These are phyloP conservation scores for Phalangium opilio DNA, from an alignment of 2,888 invertebrate genomes.

Conservation along the genomic window DNA sequence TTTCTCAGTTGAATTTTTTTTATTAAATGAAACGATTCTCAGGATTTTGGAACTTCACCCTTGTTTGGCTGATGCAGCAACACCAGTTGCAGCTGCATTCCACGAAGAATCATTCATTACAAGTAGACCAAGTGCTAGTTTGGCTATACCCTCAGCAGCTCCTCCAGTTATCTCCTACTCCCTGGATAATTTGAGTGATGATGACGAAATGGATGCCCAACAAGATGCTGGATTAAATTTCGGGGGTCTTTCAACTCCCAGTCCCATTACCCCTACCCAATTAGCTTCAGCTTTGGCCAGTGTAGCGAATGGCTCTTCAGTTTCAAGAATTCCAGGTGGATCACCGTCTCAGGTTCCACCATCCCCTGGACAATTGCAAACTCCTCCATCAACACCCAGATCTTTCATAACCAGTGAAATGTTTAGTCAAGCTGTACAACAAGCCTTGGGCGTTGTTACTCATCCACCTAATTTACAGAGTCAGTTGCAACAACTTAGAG, in stretches of 20 bases:
- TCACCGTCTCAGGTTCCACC: neutral
- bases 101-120: conserved; percentile 28
- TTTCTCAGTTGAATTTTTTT: conserved; percentile 3
- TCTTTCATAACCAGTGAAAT: conserved; percentile 54
- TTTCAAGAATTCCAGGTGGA: neutral
- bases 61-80: conserved; percentile 49
- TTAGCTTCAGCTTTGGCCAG: conserved; percentile 56
- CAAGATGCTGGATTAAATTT: neutral
- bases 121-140: conserved; percentile 2
- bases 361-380: conserved; percentile 8
- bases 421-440: conserved; percentile 60
- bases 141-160: neutral
- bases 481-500: conserved; percentile 54
- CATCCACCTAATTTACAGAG: conserved; percentile 20
- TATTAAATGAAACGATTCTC: conserved; percentile 4
- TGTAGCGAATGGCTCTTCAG: conserved; percentile 22
- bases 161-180: conserved; percentile 24
- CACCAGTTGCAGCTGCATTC: conserved; percentile 45
- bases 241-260: conserved; percentile 2
- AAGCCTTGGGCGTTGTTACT: conserved; percentile 36
- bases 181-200: conserved; percentile 32
- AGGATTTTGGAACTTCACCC: conserved; percentile 53
- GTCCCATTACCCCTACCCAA: conserved; percentile 51
- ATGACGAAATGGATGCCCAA: conserved; percentile 25
- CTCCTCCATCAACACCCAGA: conserved; percentile 14